A percentile compares a stretch with the other conserved stretches of the same genome.
Evolutionary conservation across 2,113 vertebrate species (phyloP).

Genomic region (Gymnorhina tibicen): DNA sequence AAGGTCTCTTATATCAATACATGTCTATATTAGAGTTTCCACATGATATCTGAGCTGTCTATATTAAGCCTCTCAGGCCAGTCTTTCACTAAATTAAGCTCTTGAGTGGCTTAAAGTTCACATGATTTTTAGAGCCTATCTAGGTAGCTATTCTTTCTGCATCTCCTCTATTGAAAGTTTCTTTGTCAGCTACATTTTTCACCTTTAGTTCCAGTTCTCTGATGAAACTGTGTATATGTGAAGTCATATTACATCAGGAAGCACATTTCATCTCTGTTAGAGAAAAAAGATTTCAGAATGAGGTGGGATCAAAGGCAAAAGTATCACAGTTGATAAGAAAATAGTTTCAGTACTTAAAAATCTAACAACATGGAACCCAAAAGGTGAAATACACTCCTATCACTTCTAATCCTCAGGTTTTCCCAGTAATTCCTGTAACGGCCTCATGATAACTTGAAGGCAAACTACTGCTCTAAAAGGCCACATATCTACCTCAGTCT

Average conservation of each 20-base stretch:
- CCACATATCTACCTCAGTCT: not conserved
- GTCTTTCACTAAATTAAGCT: conserved; percentile 71
- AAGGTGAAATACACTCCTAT: not conserved
- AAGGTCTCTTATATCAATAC: conserved; percentile 15
- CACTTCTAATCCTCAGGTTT: not conserved
- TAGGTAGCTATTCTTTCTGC: not conserved
- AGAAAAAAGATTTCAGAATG: not conserved
- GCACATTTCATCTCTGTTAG: not conserved
- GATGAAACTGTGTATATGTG: not conserved
- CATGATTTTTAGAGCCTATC: conserved; percentile 25
- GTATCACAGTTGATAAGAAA: not conserved
- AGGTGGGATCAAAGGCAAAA: not conserved
- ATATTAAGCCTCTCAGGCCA: conserved; percentile 63
- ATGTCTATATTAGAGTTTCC: conserved; percentile 50
- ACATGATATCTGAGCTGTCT: conserved; percentile 58
- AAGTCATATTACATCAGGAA: not conserved
- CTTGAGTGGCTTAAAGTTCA: conserved; percentile 60
- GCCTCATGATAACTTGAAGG: not conserved
- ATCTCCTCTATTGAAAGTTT: not conserved
- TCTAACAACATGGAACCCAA: not conserved
- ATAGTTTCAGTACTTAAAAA: not conserved
- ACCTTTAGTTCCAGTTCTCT: not conserved
- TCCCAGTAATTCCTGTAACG: not conserved
- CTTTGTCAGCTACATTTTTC: not conserved
- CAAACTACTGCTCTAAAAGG: not conserved